phyloP scores from a whole-genome alignment of 2,888 invertebrate genomes.

The Uropetala carovei region DNA sequence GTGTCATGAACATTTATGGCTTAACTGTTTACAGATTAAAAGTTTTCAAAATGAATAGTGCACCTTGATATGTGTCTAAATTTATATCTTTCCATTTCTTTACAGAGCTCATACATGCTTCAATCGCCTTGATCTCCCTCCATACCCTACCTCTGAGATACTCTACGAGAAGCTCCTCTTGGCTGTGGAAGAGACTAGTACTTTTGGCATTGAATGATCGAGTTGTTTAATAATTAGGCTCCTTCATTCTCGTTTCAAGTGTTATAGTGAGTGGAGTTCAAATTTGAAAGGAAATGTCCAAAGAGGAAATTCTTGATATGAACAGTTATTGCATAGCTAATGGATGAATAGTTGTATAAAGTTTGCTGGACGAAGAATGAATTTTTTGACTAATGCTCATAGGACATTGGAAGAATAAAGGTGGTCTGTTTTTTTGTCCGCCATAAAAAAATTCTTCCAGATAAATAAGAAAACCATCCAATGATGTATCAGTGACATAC shows the following conservation, averaged over 20 bases:
- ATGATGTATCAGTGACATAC: conserved; percentile 32
- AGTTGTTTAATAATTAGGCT: background rate
- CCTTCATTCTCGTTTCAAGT: conserved; percentile 16
- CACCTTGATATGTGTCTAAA: no score
- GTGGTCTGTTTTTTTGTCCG: background rate
- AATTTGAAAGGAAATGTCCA: background rate
- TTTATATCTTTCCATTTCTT: conserved; percentile 67
- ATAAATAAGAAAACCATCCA: conserved; percentile 23
- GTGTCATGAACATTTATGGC: no score
- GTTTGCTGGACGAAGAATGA: background rate
- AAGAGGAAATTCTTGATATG: background rate
- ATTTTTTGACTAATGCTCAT: conserved; percentile 1
- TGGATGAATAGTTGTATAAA: background rate
- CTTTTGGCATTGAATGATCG: conserved; percentile 94
- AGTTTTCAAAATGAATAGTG: no score
- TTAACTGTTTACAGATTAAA: no score
- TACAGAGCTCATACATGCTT: conserved; percentile 96
- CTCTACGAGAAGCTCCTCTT: conserved; percentile 93
- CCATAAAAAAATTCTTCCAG: background rate
- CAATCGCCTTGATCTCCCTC: conserved; percentile 96
- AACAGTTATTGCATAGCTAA: background rate
- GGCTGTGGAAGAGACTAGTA: conserved; percentile 97
- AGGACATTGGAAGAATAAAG: background rate
- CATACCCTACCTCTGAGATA: conserved; percentile 94
- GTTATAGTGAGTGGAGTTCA: background rate